Evolutionary conservation across 1,140 invertebrate species (phyloP), one percentile per base, ranked within the genome.

Genomic region (Ooceraea biroi): DNA sequence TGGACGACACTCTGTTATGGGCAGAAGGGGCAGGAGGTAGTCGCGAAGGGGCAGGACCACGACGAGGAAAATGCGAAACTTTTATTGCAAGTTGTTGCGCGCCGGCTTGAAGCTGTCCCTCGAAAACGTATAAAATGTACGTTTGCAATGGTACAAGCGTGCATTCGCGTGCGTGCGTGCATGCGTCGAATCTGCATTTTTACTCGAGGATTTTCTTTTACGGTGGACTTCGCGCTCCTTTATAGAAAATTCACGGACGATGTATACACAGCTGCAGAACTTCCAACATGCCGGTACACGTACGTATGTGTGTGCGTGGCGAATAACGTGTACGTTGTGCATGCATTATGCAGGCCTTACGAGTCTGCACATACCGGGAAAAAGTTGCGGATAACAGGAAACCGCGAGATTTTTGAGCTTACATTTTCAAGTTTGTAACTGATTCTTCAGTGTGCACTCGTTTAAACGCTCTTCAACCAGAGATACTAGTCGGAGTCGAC

Each of bases 31-130:
- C 74, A 44, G 17, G 41, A 36, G 36, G 36, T 36, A 36, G 41
- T 83, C 41, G 60, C 27, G n/a, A 30, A 46, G 46, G 30, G 78
- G 74, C 66, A 57, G 46, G 50, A 50, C 55, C 71, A 36, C 41
- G 36, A 72, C 11, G 50, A 50, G 58, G 86, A 77, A 88, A 88
- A 87, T 27, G 36, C 63, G 27, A 66, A 88, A 87, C 86, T 88
- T 66, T 88, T 85, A 77, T 87, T 69, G 65, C 30, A 52, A 82
- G 36, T 77, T 66, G 74, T 63, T 57, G 76, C 48, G 22, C 76
- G 63, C 50, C 36, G 48, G 76, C 36, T 78, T 78, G 76, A 55
- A 50, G 58, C 76, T 80, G 65, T 80, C 71, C 65, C 80, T 76
- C 48, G 69, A 76, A 82, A 82, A 82, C 46, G 57, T 57, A 76